Evolutionary conservation across 2,888 invertebrate species (phyloP).

Genomic region (Macropis europaea): DNA sequence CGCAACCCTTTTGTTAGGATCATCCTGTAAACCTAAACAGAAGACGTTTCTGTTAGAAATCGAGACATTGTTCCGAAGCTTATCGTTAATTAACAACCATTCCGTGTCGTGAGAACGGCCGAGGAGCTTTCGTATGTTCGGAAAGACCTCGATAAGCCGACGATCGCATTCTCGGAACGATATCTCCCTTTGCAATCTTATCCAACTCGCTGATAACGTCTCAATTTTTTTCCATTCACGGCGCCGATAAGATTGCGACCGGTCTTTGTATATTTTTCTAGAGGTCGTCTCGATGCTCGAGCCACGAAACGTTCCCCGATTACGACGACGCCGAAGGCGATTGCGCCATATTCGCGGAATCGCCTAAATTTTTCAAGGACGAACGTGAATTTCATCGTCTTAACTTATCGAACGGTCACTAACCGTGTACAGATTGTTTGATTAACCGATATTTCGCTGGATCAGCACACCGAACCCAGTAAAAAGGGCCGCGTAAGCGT

Average conservation of each 20-base stretch:
- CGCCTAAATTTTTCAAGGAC: too few species aligned
- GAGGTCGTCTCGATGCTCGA: neutral
- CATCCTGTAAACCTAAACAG: slow-evolving; percentile 14
- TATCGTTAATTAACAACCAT: too few species aligned
- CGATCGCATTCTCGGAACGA: slow-evolving; percentile 31
- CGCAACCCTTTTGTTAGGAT: neutral
- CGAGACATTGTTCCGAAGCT: neutral
- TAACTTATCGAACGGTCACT: too few species aligned
- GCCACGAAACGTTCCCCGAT: slow-evolving; percentile 21
- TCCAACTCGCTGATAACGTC: slow-evolving; percentile 6
- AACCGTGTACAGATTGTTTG: too few species aligned
- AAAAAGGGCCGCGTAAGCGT: too few species aligned
- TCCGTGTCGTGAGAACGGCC: neutral
- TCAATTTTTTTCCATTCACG: neutral
- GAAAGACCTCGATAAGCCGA: slow-evolving; percentile 6
- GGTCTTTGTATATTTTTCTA: neutral
- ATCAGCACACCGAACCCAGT: too few species aligned
- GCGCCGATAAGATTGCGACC: slow-evolving; percentile 42
- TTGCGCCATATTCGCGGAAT: slow-evolving; percentile 2
- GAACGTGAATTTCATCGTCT: too few species aligned
- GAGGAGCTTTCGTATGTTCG: slow-evolving; percentile 3
- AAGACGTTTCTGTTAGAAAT: neutral
- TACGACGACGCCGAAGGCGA: neutral
- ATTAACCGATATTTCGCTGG: too few species aligned
- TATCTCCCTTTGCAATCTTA: slow-evolving; percentile 31